Evolutionary conservation across 2,797 vertebrate species (phyloP), one percentile per base, ranked within the genome.

Genomic region (Champsocephalus gunnari): DNA sequence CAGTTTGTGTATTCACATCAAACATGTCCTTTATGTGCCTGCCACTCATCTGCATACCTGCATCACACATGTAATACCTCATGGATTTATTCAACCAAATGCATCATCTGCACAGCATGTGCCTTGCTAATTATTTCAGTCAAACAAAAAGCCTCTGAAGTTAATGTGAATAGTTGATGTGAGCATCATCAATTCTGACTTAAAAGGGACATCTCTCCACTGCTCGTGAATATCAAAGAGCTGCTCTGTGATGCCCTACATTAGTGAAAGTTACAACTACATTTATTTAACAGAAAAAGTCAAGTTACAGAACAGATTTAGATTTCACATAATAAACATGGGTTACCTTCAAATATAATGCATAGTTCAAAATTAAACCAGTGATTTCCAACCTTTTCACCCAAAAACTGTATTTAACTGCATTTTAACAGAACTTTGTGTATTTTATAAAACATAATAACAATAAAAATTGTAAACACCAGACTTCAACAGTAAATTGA

Each of bases 31-130:
- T 71, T 50, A 63, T 68, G 72, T 64, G 41, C 11, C 64, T 72
- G 85, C 90, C 71, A 48, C 34, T 89, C 86, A 88, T 77, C 64
- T 78, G 59, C 82, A 68, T 44, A 71, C 73, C 51, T 77, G 71
- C 77, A 79, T 87, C 71, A 32, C 56, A 77, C 73, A 72, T 64
- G n/a, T 64, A n/a, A n/a, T 34, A 70, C 54, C 45, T 47, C 41
- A 32, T 81, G 32, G 80, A 74, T 80, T 71, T 58, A 73, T 63
- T 76, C 43, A 54, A 56, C 60, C 41, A 41, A 51, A 65, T n/a
- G 17, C 9, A 69, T 57, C 6, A 5, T 41, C 73, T 38, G 53
- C 61, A 44, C 66, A 66, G 47, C 66, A n/a, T 43, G 60, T 79
- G 59, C 58, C 75, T 62, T 68, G 48, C 24, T 67, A 74, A 80